Percentiles rank a stretch among this genome's conserved stretches.
Conservation (phyloP, 2,113 vertebrate genomes). For the Cebidichthys violaceus region DNA sequence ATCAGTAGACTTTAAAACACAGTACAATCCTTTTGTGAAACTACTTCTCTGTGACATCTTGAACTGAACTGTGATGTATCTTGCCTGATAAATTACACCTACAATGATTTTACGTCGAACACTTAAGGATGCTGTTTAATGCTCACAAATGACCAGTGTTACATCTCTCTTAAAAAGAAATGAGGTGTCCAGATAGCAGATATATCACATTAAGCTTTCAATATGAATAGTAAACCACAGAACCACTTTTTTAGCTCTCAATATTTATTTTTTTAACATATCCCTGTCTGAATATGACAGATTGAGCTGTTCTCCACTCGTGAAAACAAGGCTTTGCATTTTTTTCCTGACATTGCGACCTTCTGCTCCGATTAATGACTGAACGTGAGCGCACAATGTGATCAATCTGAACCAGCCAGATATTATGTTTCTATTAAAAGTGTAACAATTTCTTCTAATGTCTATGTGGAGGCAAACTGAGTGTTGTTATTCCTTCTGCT, state of each 20-base stretch:
- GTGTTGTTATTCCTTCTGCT: not conserved
- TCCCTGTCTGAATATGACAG: not conserved
- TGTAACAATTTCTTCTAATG: not conserved
- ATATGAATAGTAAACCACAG: not conserved
- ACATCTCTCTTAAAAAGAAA: not conserved
- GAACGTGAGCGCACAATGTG: not conserved
- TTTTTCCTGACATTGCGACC: not conserved
- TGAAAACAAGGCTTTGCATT: not conserved
- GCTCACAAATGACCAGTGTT: not conserved
- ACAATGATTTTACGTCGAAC: not conserved
- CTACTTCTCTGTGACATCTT: not conserved
- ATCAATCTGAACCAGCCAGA: constrained; percentile 4
- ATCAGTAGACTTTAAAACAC: not conserved
- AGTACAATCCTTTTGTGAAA: constrained; percentile 16
- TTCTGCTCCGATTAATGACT: not conserved
- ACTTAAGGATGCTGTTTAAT: not conserved
- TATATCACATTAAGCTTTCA: not conserved
- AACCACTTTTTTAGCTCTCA: not conserved
- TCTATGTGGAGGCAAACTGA: not conserved
- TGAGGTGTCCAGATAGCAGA: not conserved
- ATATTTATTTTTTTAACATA: not conserved
- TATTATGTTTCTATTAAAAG: not conserved
- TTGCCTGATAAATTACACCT: not conserved
- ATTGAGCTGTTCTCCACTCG: not conserved
- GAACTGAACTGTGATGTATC: not conserved